Evolutionary conservation across 2,888 invertebrate genomes (phyloP), one percentile per base, ranked within the genome.

Genomic region (Drymonia ruficornis): DNA sequence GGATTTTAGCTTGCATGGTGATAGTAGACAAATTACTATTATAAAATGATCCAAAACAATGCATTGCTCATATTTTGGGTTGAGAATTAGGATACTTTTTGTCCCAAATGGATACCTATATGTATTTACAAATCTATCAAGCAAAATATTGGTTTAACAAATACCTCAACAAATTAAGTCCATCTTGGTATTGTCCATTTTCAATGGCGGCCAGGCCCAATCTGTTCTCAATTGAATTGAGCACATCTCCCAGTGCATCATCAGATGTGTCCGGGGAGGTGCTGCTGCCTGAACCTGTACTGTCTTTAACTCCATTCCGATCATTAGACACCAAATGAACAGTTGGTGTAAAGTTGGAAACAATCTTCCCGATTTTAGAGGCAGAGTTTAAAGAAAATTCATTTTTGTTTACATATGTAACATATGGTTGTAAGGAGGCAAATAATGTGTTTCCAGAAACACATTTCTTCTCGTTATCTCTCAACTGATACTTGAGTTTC

Each of bases 191-290:
- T 51, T 93, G 90, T 40, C 94, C 93, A 72, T 93, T 93, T 69
- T 94, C 90, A 70, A 95, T 91, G 16, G 94, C 94, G 65, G 94
- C 92, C 50, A 95, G 77, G 2, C 95, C 95, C 59, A 93, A 85
- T 76, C 88, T 90, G 59, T 95, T 94, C 72, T 95, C 95, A 63
- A 94, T 93, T 38, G 94, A 94, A 61, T 94, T 94, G 52, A 94
- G 72, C 11, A 94, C 93, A 60, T 90, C 80, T 48, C 93, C 89
- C 60, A 95, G 89, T 51, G 86, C 86, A 74, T 85, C 83, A 42
- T 84, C 81, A 15, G 84, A 77, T 34, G 79, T 74, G 19, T 86
- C 84, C 9, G 76, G 64, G 40, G 71, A 74, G 40, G 63, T 59
- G 28, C 59, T 63, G 50, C 65, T 68, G 36, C 61, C 71, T 38